Base-by-base conservation (phyloP, 2,113 vertebrate species). In the Dasyornis broadbenti region DNA sequence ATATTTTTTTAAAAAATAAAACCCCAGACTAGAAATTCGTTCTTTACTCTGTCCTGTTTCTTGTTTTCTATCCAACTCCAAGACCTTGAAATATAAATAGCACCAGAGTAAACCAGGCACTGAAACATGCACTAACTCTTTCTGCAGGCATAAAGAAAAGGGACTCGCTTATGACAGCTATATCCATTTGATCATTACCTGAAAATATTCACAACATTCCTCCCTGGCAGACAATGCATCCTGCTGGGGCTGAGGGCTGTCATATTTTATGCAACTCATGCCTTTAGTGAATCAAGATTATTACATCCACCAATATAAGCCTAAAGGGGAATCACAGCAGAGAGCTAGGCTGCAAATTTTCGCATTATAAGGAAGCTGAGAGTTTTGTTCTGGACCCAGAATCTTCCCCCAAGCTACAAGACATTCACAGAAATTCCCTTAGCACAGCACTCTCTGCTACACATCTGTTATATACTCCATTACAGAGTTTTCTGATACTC, bases 171-270 rank as follows among this genome's bases (percentile, higher is more conserved):
- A 44, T 75, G 66, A 82, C 79, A 88, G 40, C 69, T 76, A 33
- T 88, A 90, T 71, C 65, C 44, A 88, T 90, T 90, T 93, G 81
- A 86, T 89, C 91, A 83, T 86, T 80, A 90, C 49, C 49, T 82
- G 71, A 80, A 92, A 86, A 91, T 76, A 90, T 90, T 92, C 92
- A 68, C 66, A 93, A 77, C 66, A 37, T 53, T 40, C 31, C 72
- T 77, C 80, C 79, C 83, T 80, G 42, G 60, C 68, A 95, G 76
- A 77, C 53, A 88, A 88, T 60, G 37, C 11, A 64, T 52, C 69
- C 69, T 89, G 42, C 77, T 18, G 49, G 42, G 35, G 81, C 85
- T 93, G 78, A 95, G 64, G 54, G 81, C 69, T 93, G 72, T 93
- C 92, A 37, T 86, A 80, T 88, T 95, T 90, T 89, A 86, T 57